A percentile compares a stretch with the other conserved stretches of the same genome.
Evolutionary conservation across 2,113 vertebrate species (phyloP).

Genomic region (Dicrurus megarhynchus): DNA sequence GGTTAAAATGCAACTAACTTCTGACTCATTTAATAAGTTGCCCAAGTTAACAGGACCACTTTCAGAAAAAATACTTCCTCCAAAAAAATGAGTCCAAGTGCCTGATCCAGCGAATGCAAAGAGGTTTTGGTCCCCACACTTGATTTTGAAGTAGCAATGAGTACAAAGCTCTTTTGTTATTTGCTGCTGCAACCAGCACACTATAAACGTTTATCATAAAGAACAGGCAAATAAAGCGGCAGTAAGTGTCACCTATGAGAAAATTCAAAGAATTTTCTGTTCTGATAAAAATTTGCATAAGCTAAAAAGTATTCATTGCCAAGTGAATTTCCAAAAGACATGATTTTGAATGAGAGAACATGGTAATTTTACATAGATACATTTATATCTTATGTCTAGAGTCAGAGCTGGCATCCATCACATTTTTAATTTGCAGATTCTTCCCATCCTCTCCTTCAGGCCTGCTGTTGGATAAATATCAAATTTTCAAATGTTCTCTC

Average conservation of each 20-base stretch:
- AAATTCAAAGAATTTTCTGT: background rate
- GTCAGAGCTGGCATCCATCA: background rate
- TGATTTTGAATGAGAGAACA: background rate
- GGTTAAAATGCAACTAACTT: background rate
- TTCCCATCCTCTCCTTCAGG: background rate
- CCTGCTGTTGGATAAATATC: background rate
- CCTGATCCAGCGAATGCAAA: background rate
- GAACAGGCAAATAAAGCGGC: background rate
- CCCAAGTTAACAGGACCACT: background rate
- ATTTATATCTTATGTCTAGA: background rate
- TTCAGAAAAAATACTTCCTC: background rate
- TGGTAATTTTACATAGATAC: background rate
- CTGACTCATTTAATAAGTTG: background rate
- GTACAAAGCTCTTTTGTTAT: background rate
- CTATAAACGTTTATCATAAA: background rate
- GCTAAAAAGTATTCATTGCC: background rate
- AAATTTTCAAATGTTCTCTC: background rate
- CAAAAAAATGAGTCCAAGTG: background rate
- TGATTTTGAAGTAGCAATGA: background rate
- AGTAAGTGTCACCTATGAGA: background rate
- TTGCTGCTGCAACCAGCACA: background rate
- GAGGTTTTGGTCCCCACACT: background rate
- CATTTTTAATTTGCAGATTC: background rate
- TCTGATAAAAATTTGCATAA: background rate
- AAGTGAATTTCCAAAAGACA: background rate